Conservation (phyloP, 2,797 vertebrate genomes). For the Squalus acanthias region DNA sequence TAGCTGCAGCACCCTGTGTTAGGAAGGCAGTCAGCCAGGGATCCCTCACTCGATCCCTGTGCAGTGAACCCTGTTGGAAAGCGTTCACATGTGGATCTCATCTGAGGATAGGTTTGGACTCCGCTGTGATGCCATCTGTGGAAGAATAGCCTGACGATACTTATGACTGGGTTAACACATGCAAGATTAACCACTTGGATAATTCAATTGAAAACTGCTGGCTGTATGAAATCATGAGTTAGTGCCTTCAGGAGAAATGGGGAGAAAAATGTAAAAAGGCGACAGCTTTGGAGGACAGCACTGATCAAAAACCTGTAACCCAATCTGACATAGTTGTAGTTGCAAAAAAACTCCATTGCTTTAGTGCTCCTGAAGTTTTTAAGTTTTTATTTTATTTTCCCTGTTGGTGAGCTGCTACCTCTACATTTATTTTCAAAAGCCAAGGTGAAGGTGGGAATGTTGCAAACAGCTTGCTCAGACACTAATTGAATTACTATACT, state of each 20-base stretch:
- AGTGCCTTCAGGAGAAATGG: neutral
- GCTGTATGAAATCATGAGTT: neutral
- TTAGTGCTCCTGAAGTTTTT: neutral
- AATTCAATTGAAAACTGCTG: neutral
- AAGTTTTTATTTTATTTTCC: neutral
- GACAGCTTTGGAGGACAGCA: neutral
- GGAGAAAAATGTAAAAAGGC: neutral
- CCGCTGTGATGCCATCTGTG: neutral
- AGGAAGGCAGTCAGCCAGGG: neutral
- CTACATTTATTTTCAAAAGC: neutral
- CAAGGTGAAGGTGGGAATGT: neutral
- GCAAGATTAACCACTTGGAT: neutral
- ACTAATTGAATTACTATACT: neutral
- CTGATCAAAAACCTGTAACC: neutral
- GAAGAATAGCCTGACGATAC: neutral
- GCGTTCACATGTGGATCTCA: too few relatives aligned
- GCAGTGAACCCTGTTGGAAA: neutral
- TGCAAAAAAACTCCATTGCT: neutral
- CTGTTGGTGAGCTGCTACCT: neutral
- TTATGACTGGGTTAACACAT: neutral
- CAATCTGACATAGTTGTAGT: neutral
- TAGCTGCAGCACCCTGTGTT: neutral
- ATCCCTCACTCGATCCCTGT: neutral
- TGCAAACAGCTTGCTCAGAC: neutral
- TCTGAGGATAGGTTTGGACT: neutral